Base-by-base conservation (phyloP, 2,888 invertebrate species). In the Leucophenga montana region DNA sequence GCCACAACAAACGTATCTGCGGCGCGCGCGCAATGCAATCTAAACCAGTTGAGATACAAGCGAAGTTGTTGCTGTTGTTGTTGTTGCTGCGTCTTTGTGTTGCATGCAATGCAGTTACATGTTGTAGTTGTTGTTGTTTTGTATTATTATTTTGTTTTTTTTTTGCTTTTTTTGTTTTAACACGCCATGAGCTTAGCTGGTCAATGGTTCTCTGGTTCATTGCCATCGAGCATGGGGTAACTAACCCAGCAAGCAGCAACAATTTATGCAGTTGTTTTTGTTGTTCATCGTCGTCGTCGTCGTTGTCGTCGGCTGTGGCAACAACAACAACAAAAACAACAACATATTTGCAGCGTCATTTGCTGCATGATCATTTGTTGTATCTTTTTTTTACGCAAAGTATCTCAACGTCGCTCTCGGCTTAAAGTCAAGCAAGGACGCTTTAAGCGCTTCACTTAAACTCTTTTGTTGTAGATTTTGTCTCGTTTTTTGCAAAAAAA, bases 191-290 rank as follows among this genome's bases (percentile, higher is more conserved):
- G 66, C 66, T 53, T 64, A 64, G 62, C 62, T 64, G 88, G 88
- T 88, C 88, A 87, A 86, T 87, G 87, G 88, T 87, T 88, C 88
- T 87, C 88, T 88, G 87, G 88, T 88, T 88, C 88, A 88, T 88
- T 88, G 88, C 88, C 88, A 88, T 87, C 85, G 82, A 83, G 80
- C 85, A 84, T 83, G 87, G 85, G 87, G 88, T 87, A 88, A 87
- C 87, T 86, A 87, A 88, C 87, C 87, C 61, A 44, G 13, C 46
- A 46, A 20, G 22, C 46, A 62, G 20, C 62, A 62, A 44, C 18
- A 62, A 14, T 44, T 62, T 2, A 5, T 62, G 62, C 22, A 16
- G 44, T 56, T 22, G 20, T 9, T 54, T 6, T 20, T 22, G 22
- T 62, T 62, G 46, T 62, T 62, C n/a, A 20, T 44, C 44, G 62